phyloP scores from a whole-genome alignment of 2,113 vertebrate genomes.

The Neodon shergylaensis region DNA sequence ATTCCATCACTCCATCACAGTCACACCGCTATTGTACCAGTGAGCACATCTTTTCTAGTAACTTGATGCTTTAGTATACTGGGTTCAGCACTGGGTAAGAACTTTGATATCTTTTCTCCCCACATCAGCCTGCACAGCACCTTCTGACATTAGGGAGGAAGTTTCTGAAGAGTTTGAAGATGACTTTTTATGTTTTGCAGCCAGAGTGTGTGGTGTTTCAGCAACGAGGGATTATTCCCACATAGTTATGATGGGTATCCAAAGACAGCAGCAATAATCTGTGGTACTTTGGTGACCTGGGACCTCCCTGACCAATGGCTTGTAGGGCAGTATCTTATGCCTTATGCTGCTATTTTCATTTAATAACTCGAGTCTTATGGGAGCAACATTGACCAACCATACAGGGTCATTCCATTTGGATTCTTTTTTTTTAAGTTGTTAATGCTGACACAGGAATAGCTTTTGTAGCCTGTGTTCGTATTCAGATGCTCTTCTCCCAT shows the following conservation, averaged over 20 bases:
- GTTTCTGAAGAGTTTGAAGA: not conserved
- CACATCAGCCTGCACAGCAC: not conserved
- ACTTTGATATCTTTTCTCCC: not conserved
- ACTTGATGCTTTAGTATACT: not conserved
- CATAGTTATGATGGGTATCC: not conserved
- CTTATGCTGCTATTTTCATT: too few relatives aligned
- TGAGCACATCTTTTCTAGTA: not conserved
- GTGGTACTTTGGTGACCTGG: too few relatives aligned
- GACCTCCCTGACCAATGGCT: too few relatives aligned
- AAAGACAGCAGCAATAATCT: too few relatives aligned
- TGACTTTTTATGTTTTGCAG: not conserved
- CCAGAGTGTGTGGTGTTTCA: not conserved
- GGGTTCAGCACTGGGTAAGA: not conserved
- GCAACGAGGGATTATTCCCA: not conserved
- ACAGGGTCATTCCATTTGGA: not conserved
- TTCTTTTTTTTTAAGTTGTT: not conserved
- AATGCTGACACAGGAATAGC: not conserved
- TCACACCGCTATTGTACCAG: not conserved
- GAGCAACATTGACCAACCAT: not conserved
- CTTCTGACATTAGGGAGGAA: not conserved
- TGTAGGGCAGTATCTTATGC: too few relatives aligned
- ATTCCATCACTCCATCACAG: not conserved
- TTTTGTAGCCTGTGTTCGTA: conserved; percentile 5
- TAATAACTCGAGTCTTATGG: too few relatives aligned
- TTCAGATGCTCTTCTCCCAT: conserved; percentile 2